Conservation (phyloP, 1,140 invertebrate genomes). For the Watersipora subatra region DNA sequence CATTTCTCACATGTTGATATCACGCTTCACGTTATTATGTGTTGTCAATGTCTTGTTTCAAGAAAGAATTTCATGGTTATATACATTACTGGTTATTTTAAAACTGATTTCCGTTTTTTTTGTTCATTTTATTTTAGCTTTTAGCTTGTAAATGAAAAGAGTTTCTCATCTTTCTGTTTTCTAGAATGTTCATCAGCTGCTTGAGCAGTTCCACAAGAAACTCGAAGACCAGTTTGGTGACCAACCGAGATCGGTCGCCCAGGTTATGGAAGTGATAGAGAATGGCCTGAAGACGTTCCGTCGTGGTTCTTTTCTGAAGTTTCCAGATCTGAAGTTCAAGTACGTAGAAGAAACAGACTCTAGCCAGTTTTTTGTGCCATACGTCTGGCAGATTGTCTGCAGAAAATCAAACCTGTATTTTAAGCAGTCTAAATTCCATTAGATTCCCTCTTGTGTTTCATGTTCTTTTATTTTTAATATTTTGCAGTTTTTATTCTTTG, state of each 20-base stretch:
- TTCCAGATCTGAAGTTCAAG: constrained; percentile 94
- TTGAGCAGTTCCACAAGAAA: neutral
- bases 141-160: too few relatives aligned
- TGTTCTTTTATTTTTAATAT: too few relatives aligned
- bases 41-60: too few relatives aligned
- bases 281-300: neutral
- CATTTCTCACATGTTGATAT: too few relatives aligned
- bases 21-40: too few relatives aligned
- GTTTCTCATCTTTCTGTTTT: too few relatives aligned
- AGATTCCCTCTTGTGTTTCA: constrained; percentile 10
- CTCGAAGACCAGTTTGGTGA: neutral
- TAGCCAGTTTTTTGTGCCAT: constrained; percentile 98
- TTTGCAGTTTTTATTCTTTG: too few relatives aligned
- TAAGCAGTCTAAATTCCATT: constrained; percentile 30
- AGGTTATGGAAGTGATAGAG: neutral
- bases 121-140: too few relatives aligned
- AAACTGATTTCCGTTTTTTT: too few relatives aligned
- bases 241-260: neutral
- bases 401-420: constrained; percentile 37
- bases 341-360: constrained; percentile 98
- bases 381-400: constrained; percentile 80
- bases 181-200: constrained; percentile 6
- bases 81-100: too few relatives aligned
- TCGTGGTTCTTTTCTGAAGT: constrained; percentile 62
- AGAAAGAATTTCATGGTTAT: too few relatives aligned